Conservation (phyloP, 1,140 invertebrate species). For the Drosophila kurseongensis region DNA sequence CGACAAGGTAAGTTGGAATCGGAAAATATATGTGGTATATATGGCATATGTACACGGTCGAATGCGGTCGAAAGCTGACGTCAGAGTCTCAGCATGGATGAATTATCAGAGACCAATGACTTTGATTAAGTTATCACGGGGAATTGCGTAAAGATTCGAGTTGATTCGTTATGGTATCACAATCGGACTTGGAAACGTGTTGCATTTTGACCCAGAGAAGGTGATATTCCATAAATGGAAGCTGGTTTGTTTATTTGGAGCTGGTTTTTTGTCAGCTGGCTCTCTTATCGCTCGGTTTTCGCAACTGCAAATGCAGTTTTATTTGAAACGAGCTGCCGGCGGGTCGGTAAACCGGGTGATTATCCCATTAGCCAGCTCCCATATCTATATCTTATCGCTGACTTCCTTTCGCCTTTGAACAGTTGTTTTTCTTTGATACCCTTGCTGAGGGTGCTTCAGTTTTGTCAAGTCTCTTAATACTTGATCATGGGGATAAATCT, state of each 20-base stretch:
- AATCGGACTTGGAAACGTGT: conserved; percentile 1
- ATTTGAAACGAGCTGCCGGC: conserved; percentile 39
- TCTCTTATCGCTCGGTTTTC: conserved; percentile 26
- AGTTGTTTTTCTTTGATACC: neutral
- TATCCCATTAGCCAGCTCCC: conserved; percentile 16
- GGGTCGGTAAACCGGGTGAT: conserved; percentile 35
- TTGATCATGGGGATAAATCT: too few species aligned
- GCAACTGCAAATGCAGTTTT: conserved; percentile 34
- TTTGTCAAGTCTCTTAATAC: too few species aligned
- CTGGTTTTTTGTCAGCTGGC: conserved; percentile 4
- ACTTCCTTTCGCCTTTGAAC: conserved; percentile 18
- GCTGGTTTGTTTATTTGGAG: conserved; percentile 7
- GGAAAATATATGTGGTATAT: neutral
- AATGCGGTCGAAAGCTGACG: conserved; percentile 59
- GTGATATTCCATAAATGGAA: conserved; percentile 30
- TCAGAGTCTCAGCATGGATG: conserved; percentile 22
- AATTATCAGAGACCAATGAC: conserved; percentile 28
- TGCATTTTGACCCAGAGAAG: conserved; percentile 19
- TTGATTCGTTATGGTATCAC: conserved; percentile 16
- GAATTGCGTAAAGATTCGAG: conserved; percentile 21
- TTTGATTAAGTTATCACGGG: conserved; percentile 72
- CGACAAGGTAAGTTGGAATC: conserved; percentile 30
- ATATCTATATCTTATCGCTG: conserved; percentile 34
- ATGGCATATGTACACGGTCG: conserved; percentile 19
- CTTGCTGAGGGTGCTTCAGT: neutral